A percentile compares a stretch with the other conserved stretches of the same genome.
Evolutionary conservation across 2,888 invertebrate species (phyloP).

Genomic region (Himalopsyche japonica): DNA sequence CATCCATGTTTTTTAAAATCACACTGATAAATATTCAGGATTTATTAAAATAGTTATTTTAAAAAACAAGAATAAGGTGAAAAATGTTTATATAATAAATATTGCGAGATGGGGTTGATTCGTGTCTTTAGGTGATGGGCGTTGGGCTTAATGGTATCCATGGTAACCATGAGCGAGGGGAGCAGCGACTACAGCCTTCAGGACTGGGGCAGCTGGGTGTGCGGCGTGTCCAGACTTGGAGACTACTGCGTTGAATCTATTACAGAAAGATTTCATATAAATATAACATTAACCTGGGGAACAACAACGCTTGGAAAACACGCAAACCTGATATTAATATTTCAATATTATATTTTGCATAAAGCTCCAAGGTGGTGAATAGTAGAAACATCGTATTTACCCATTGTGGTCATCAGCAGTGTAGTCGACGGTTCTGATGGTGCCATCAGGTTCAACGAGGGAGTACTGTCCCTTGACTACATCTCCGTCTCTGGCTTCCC

Average conservation of each 20-base stretch:
- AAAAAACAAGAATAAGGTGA: neutral
- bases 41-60: neutral
- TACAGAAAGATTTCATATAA: constrained; percentile 35
- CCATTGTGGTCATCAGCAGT: constrained; percentile 64
- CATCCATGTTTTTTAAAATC: neutral
- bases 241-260: constrained; percentile 64
- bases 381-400: constrained; percentile 45
- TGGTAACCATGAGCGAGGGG: constrained; percentile 51
- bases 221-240: constrained; percentile 61
- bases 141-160: constrained; percentile 42
- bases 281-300: neutral
- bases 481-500: constrained; percentile 65
- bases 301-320: neutral
- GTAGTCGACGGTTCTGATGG: constrained; percentile 65
- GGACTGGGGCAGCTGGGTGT: constrained; percentile 51
- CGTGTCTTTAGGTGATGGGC: neutral
- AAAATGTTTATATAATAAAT: neutral
- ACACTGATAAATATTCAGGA: neutral
- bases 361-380: too few species aligned
- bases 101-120: neutral
- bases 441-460: constrained; percentile 64
- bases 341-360: too few species aligned
- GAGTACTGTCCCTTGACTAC: constrained; percentile 70
- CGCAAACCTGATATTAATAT: neutral
- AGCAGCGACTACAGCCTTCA: constrained; percentile 48